Evolutionary conservation across 2,888 invertebrate species (phyloP).

Genomic region (Idaea biselata): DNA sequence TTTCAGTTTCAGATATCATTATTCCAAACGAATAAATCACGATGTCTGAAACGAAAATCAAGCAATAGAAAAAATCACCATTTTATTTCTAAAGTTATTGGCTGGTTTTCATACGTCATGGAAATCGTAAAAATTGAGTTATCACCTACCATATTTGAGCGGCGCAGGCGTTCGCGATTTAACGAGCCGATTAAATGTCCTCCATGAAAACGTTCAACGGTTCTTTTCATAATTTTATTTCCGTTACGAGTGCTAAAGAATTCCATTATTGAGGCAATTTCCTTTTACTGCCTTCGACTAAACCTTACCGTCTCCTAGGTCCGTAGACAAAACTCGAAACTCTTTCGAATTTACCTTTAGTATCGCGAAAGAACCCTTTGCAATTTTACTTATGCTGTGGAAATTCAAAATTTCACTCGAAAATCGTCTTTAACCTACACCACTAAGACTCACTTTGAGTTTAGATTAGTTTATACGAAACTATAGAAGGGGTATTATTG

Average conservation of each 20-base stretch:
- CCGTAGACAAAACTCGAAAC: conserved; percentile 53
- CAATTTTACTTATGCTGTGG: conserved; percentile 14
- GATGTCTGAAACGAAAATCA: too few relatives aligned
- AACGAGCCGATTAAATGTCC: conserved; percentile 31
- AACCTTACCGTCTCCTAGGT: conserved; percentile 47
- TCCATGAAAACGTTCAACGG: conserved; percentile 31
- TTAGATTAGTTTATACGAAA: conserved; percentile 7
- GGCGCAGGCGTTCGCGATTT: conserved; percentile 10
- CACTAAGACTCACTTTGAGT: conserved; percentile 23
- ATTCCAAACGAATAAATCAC: too few relatives aligned
- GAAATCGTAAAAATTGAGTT: neutral
- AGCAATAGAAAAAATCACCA: neutral
- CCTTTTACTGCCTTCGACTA: conserved; percentile 52
- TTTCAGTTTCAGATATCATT: too few relatives aligned
- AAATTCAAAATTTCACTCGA: neutral
- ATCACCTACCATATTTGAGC: neutral
- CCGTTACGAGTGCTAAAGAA: conserved; percentile 40
- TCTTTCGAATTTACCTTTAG: conserved; percentile 72
- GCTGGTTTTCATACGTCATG: neutral
- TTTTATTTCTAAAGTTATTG: neutral
- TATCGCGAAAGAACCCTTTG: conserved; percentile 48
- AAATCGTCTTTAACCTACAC: neutral
- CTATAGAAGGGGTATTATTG: conserved; percentile 61
- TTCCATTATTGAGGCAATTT: conserved; percentile 58
- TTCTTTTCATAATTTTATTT: conserved; percentile 39